A percentile compares a stretch with the other conserved stretches of the same genome.
Conservation (phyloP, 1,140 invertebrate genomes). For the Zaprionus vittiger region DNA sequence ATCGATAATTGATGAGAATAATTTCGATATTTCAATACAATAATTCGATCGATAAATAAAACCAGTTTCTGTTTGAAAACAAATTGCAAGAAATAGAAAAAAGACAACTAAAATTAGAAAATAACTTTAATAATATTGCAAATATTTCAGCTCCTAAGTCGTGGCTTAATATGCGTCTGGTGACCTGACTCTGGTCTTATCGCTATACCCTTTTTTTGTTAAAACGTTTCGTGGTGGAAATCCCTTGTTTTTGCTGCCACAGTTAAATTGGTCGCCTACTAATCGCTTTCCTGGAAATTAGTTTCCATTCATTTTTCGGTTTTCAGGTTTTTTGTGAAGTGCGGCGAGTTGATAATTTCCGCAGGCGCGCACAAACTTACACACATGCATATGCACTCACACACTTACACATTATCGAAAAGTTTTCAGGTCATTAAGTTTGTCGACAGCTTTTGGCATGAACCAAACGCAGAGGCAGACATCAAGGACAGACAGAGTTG, state of each 20-base stretch:
- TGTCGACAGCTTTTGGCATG: conserved; percentile 55
- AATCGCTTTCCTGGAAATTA: conserved; percentile 75
- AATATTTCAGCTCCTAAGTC: conserved; percentile 5
- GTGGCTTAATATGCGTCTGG: not conserved
- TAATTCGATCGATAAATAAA: not conserved
- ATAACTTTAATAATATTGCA: not conserved
- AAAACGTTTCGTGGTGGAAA: conserved; percentile 21
- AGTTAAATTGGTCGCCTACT: conserved; percentile 54
- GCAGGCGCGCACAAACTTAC: conserved; percentile 40
- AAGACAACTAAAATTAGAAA: not conserved
- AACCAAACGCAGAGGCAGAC: conserved; percentile 26
- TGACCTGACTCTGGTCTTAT: conserved; percentile 9
- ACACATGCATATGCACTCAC: conserved; percentile 29
- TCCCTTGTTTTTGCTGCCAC: conserved; percentile 40
- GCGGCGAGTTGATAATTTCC: conserved; percentile 76
- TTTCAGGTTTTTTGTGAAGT: conserved; percentile 58
- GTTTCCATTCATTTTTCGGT: conserved; percentile 47
- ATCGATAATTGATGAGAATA: not conserved
- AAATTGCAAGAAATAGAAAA: not conserved
- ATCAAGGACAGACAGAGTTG: not conserved
- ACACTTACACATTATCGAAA: conserved; percentile 74
- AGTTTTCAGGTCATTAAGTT: conserved; percentile 83
- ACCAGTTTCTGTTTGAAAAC: not conserved
- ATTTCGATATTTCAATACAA: not conserved
- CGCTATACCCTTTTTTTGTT: conserved; percentile 51